Evolutionary conservation across 2,797 vertebrate genomes (phyloP).

Genomic region (Dryobates pubescens): DNA sequence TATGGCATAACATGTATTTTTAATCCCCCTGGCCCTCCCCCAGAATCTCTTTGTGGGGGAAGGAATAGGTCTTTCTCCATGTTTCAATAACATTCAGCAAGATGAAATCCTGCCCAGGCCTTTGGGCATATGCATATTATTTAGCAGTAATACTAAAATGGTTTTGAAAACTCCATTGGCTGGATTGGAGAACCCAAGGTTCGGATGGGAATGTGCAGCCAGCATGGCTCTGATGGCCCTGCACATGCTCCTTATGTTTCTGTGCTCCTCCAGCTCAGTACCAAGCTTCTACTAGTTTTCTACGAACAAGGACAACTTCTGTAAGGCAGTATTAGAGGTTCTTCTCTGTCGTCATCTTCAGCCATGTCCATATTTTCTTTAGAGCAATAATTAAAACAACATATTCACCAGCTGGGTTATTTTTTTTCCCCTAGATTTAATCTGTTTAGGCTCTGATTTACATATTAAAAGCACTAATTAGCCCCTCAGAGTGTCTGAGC

Average conservation of each 20-base stretch:
- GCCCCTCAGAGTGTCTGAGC: conserved; percentile 92
- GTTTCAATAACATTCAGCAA: background rate
- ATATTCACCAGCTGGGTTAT: conserved; percentile 94
- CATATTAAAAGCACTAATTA: conserved; percentile 99
- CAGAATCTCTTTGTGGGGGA: background rate
- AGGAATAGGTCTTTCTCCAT: background rate
- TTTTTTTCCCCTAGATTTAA: conserved; percentile 90
- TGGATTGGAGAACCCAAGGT: fast-evolving
- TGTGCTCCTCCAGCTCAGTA: background rate
- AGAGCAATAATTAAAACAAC: conserved; percentile 91
- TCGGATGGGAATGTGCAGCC: fast-evolving
- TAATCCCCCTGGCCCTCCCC: background rate
- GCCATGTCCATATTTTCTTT: conserved; percentile 77
- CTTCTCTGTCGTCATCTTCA: conserved; percentile 63
- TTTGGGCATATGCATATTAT: background rate
- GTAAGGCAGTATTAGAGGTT: background rate
- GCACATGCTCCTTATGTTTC: background rate
- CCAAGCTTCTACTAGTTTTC: background rate
- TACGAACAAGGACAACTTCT: background rate
- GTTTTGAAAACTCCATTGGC: background rate
- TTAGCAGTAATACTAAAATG: background rate
- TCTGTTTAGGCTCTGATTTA: conserved; percentile 96
- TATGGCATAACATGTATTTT: background rate
- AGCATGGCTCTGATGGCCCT: background rate
- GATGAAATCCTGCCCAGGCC: background rate